A percentile compares a stretch with the other conserved stretches of the same genome.
Evolutionary conservation across 2,113 vertebrate genomes (phyloP).

Genomic region (Notarius lentiginosus): DNA sequence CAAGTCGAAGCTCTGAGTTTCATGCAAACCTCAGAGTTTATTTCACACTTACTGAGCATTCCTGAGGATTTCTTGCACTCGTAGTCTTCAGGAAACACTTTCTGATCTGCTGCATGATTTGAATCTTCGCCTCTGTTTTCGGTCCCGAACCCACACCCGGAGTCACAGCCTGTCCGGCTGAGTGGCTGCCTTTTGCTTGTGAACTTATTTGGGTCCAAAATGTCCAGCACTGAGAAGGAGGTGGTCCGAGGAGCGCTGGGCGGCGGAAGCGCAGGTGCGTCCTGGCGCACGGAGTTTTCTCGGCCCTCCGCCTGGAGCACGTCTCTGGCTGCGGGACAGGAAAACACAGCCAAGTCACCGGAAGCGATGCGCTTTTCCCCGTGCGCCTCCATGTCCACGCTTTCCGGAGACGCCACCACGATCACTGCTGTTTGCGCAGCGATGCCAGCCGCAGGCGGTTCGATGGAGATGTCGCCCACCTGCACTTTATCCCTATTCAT

Average conservation of each 20-base stretch:
- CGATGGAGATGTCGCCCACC: constrained; percentile 75
- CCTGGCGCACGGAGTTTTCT: constrained; percentile 77
- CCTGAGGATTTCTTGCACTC: constrained; percentile 75
- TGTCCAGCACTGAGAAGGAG: constrained; percentile 96
- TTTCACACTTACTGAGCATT: constrained; percentile 70
- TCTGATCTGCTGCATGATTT: constrained; percentile 64
- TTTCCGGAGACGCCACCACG: constrained; percentile 69
- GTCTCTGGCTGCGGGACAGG: constrained; percentile 73
- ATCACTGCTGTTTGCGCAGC: constrained; percentile 62
- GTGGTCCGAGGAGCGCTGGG: constrained; percentile 83
- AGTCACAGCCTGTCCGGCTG: constrained; percentile 69
- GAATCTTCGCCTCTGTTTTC: constrained; percentile 69
- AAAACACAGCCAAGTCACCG: constrained; percentile 69
- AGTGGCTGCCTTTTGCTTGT: constrained; percentile 80
- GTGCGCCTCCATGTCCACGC: constrained; percentile 74
- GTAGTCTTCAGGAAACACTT: constrained; percentile 72
- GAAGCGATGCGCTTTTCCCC: constrained; percentile 72
- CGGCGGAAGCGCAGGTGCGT: constrained; percentile 69
- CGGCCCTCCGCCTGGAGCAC: constrained; percentile 74
- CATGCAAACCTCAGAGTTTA: background rate
- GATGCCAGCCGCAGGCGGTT: constrained; percentile 60
- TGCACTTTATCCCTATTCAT: constrained; percentile 80
- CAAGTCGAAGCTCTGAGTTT: background rate
- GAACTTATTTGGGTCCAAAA: constrained; percentile 95
- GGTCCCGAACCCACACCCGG: constrained; percentile 49